phyloP scores from a whole-genome alignment of 2,797 vertebrate species.

The Falco biarmicus region DNA sequence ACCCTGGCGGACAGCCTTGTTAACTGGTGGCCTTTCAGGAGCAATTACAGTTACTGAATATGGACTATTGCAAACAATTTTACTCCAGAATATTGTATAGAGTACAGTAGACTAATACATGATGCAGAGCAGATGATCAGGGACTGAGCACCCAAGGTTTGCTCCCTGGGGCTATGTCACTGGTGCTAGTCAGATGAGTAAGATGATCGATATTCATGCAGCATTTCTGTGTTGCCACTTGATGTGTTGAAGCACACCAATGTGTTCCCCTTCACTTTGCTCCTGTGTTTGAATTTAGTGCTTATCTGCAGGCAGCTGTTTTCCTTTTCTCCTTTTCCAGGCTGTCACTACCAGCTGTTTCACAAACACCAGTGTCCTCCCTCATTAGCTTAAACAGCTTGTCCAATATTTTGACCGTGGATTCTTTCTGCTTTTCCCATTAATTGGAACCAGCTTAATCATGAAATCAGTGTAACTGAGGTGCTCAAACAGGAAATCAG shows the following conservation, averaged over 20 bases:
- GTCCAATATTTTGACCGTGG: background rate
- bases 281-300: background rate
- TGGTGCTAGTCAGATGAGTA: background rate
- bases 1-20: background rate
- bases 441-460: background rate
- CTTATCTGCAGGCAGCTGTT: background rate
- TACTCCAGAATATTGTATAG: background rate
- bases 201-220: background rate
- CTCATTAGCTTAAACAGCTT: background rate
- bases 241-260: background rate
- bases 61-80: background rate
- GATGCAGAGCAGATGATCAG: background rate
- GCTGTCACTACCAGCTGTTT: background rate
- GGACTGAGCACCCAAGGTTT: background rate
- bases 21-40: background rate
- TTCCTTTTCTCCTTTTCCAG: background rate
- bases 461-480: background rate
- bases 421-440: background rate
- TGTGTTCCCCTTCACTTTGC: background rate
- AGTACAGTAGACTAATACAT: background rate
- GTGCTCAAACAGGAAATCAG: background rate
- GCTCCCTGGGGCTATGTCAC: background rate
- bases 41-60: background rate
- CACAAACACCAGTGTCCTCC: background rate
- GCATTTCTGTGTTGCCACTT: background rate